phyloP scores from a whole-genome alignment of 2,888 invertebrate species.

The Metellina segmentata region DNA sequence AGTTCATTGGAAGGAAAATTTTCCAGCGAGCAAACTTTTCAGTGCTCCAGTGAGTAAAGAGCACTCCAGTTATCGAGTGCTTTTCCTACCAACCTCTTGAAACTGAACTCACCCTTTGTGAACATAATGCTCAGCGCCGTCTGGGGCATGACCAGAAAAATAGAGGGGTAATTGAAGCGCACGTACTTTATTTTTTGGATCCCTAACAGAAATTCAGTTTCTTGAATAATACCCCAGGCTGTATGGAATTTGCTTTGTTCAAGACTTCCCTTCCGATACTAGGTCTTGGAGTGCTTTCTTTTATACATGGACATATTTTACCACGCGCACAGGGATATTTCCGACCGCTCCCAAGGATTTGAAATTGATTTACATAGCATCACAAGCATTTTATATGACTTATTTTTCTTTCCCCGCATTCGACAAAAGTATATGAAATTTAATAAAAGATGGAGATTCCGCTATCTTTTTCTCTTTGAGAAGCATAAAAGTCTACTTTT shows the following conservation, averaged over 20 bases:
- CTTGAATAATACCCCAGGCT: slow-evolving; percentile 16
- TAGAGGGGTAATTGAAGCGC: slow-evolving; percentile 12
- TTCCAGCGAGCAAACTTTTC: not conserved
- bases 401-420: not conserved
- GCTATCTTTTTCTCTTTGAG: not conserved
- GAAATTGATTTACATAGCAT: slow-evolving; percentile 40
- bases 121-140: not conserved
- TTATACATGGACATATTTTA: slow-evolving; percentile 31
- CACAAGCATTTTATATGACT: slow-evolving; percentile 4
- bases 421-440: slow-evolving; percentile 29
- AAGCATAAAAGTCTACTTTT: not conserved
- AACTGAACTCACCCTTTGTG: not conserved
- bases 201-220: slow-evolving; percentile 15
- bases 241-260: not conserved
- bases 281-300: slow-evolving; percentile 1
- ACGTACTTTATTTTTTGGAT: slow-evolving; percentile 2
- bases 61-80: not conserved
- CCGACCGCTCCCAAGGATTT: not conserved
- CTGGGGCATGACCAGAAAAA: not conserved
- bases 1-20: not conserved
- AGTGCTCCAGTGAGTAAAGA: not conserved
- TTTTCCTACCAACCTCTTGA: not conserved
- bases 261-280: not conserved
- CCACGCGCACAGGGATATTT: slow-evolving; percentile 7
- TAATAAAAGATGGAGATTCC: slow-evolving; percentile 33